Conservation (phyloP, 2,888 invertebrate genomes). For the Meandrusa payeni region DNA sequence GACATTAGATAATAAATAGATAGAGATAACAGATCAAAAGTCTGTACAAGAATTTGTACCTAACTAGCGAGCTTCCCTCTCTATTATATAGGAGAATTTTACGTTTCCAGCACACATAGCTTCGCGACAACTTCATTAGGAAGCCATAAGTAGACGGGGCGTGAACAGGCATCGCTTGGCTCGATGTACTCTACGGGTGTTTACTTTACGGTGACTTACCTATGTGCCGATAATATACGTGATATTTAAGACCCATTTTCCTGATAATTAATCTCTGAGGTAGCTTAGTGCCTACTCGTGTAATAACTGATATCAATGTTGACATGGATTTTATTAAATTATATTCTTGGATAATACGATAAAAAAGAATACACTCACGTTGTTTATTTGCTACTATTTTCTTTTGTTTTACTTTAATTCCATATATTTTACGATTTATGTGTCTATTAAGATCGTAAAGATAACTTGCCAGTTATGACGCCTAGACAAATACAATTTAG, state of each 20-base stretch:
- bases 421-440: no score
- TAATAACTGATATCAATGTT: background rate
- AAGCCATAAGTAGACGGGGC: slow-evolving; percentile 60
- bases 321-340: slow-evolving; percentile 3
- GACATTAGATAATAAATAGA: no score
- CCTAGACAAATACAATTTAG: no score
- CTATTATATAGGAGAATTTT: slow-evolving; percentile 22
- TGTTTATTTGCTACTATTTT: no score
- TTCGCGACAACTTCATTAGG: slow-evolving; percentile 67
- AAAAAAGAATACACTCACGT: no score
- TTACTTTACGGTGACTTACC: slow-evolving; percentile 42
- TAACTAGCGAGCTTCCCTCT: slow-evolving; percentile 23
- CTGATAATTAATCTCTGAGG: slow-evolving; percentile 22
- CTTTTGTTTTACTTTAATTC: no score
- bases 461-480: no score
- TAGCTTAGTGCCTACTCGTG: slow-evolving; percentile 14
- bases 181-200: slow-evolving; percentile 45
- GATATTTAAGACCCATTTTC: slow-evolving; percentile 29
- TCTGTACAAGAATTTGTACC: slow-evolving; percentile 38
- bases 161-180: slow-evolving; percentile 46
- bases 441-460: no score
- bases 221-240: slow-evolving; percentile 33
- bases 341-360: background rate
- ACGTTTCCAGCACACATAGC: slow-evolving; percentile 30
- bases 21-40: no score